Base-by-base conservation (phyloP, 1,140 invertebrate species). In the Leguminivora glycinivorella region DNA sequence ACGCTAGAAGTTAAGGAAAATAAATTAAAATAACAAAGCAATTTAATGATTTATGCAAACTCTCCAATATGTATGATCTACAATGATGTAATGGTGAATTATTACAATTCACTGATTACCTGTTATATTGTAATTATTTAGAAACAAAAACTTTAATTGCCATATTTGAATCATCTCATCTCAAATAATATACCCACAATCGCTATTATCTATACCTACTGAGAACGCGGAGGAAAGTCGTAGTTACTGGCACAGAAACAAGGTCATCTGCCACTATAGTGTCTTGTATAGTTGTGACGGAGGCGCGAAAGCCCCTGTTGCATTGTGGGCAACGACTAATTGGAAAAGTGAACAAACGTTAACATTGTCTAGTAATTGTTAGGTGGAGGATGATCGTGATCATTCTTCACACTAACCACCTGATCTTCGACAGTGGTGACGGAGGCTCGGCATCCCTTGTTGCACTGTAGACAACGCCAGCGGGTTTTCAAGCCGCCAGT, bases 391-490 rank as follows among this genome's bases (percentile, higher is more conserved):
- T 77, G 75, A 19, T 69, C 69, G 56, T 84, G 83, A 3, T 72
- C 47, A n/a, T 71, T 58, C 6, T 70, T 74, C 0, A 71, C 22
- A 14, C 5, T 6, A 7, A 82, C 12, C 1, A 84, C 72, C 22
- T 72, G 56, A 4, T 77, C 73, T 38, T 71, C 69, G 1, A 77
- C 26, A 2, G 78, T 84, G 0, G 69, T 69, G 4, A 80, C 10
- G 43, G 14, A 68, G 0, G 79, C 83, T 12, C 73, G 70, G 34
- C 82, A 83, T 0, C 77, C 75, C 1, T 68, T 67, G 4, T 71
- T 67, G 68, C 79, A 75, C 0, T 78, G 79, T 1, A 78, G 82
- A 56, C 83, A 87, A 0, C 68, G 63, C 85, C 85, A 87, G n/a
- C 82, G 72, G 1, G 40, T 25, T 26, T 76, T 79, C 0, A 22